phyloP scores from a whole-genome alignment of 2,888 invertebrate species.

The Dascillus cervinus region DNA sequence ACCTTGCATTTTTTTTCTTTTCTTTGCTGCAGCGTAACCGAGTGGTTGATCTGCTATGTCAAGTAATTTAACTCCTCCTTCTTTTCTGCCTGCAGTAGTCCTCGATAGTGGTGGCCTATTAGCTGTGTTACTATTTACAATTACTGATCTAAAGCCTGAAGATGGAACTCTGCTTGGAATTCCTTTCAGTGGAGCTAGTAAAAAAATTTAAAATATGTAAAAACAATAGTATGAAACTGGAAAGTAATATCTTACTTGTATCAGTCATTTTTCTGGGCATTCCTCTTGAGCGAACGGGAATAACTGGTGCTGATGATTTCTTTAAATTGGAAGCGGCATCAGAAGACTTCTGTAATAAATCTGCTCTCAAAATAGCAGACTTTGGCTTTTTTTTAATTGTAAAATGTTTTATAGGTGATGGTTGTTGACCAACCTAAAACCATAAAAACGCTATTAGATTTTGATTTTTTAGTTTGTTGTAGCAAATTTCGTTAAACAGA shows the following conservation, averaged over 20 bases:
- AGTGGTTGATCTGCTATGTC: constrained; percentile 91
- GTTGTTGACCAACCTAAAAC: constrained; percentile 66
- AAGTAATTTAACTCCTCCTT: constrained; percentile 88
- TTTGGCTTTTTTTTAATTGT: constrained; percentile 89
- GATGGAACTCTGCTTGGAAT: constrained; percentile 75
- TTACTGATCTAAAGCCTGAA: constrained; percentile 54
- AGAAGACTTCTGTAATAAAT: constrained; percentile 82
- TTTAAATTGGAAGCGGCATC: constrained; percentile 86
- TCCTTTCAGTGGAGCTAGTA: constrained; percentile 80
- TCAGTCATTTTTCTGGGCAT: constrained; percentile 97
- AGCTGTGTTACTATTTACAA: constrained; percentile 42
- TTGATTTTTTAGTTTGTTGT: too few species aligned
- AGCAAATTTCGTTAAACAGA: too few species aligned
- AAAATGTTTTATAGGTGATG: constrained; percentile 84
- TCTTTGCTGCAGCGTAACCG: constrained; percentile 77
- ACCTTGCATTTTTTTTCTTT: constrained; percentile 78
- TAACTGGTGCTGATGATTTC: constrained; percentile 80
- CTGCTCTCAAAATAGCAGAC: constrained; percentile 82
- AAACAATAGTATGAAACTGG: not conserved
- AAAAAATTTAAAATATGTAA: constrained; percentile 3
- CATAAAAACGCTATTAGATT: too few species aligned
- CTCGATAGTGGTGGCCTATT: constrained; percentile 52
- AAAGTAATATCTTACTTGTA: constrained; percentile 55
- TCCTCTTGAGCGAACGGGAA: constrained; percentile 77
- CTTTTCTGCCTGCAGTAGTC: constrained; percentile 64